Percentiles rank a stretch among this genome's conserved stretches.
phyloP scores from a whole-genome alignment of 2,888 invertebrate species.

The Tiliacea citrago region DNA sequence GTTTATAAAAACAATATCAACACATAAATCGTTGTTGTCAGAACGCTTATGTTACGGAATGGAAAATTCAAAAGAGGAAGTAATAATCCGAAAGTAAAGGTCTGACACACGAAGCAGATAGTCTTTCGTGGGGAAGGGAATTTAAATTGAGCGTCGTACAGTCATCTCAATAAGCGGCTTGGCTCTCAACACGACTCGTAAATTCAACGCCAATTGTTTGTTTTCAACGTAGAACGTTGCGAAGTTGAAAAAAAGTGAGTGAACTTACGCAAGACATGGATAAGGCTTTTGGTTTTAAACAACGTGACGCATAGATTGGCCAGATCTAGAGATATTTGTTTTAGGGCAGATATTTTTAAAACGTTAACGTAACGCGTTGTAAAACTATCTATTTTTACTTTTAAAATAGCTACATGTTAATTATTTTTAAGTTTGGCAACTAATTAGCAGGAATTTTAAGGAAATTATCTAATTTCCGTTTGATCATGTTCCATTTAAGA shows the following conservation, averaged over 20 bases:
- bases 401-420: not conserved
- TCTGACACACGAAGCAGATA: slow-evolving; percentile 61
- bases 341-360: not conserved
- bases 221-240: slow-evolving; percentile 82
- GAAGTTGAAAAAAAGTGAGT: slow-evolving; percentile 72
- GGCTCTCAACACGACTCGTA: slow-evolving; percentile 84
- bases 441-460: not conserved
- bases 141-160: slow-evolving; percentile 81
- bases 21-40: slow-evolving; percentile 12
- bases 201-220: slow-evolving; percentile 86
- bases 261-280: slow-evolving; percentile 60
- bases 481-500: slow-evolving; percentile 2
- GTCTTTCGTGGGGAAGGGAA: slow-evolving; percentile 66
- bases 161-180: slow-evolving; percentile 87
- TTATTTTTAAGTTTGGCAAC: not conserved
- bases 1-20: slow-evolving; percentile 14
- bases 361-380: no score
- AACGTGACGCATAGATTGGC: not conserved
- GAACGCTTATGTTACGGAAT: slow-evolving; percentile 12
- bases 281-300: slow-evolving; percentile 33
- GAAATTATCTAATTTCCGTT: not conserved
- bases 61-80: slow-evolving; percentile 43
- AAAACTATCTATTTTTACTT: not conserved
- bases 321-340: not conserved
- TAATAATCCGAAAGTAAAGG: slow-evolving; percentile 60